Evolutionary conservation across 1,140 invertebrate species (phyloP).

Genomic region (Zaprionus gabonicus): DNA sequence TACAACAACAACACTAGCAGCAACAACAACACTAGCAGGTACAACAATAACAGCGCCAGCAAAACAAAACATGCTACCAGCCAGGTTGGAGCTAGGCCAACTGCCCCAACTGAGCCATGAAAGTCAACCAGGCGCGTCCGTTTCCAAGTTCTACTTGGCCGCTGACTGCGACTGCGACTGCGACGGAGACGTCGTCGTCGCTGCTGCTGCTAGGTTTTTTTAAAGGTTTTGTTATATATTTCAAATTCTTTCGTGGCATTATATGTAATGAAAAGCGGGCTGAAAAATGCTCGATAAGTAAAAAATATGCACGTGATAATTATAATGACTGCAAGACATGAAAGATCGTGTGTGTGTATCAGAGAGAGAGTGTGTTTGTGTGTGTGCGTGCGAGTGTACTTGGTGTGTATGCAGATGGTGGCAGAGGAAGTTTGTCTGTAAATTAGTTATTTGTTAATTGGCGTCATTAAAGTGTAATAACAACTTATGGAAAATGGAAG

Average conservation of each 20-base stretch:
- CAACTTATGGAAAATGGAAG: slow-evolving; percentile 20
- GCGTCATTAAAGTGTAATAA: slow-evolving; percentile 43
- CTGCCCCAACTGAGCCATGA: slow-evolving; percentile 82
- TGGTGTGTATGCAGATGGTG: slow-evolving; percentile 11
- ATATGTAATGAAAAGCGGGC: slow-evolving; percentile 80
- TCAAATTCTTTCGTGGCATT: slow-evolving; percentile 81
- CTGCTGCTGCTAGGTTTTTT: slow-evolving; percentile 40
- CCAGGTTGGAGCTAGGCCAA: slow-evolving; percentile 69
- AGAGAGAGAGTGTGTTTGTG: slow-evolving; percentile 8
- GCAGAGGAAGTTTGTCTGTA: slow-evolving; percentile 36
- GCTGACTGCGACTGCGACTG: slow-evolving; percentile 15
- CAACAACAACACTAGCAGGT: slow-evolving; percentile 17
- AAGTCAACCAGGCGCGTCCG: slow-evolving; percentile 79
- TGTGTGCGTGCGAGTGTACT: slow-evolving; percentile 12
- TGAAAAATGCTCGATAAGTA: slow-evolving; percentile 66
- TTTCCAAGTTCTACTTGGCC: slow-evolving; percentile 51
- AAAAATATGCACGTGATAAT: slow-evolving; percentile 68
- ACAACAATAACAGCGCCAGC: slow-evolving; percentile 45
- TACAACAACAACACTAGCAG: slow-evolving; percentile 49
- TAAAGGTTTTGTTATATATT: slow-evolving; percentile 76
- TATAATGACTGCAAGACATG: slow-evolving; percentile 74
- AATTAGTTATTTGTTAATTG: slow-evolving; percentile 47
- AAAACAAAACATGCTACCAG: slow-evolving; percentile 60
- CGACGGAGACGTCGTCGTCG: background rate
- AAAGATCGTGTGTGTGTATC: slow-evolving; percentile 49